These are phyloP conservation scores for Bufo bufo DNA, from an alignment of 2,113 vertebrate genomes.

Conservation along the genomic window DNA sequence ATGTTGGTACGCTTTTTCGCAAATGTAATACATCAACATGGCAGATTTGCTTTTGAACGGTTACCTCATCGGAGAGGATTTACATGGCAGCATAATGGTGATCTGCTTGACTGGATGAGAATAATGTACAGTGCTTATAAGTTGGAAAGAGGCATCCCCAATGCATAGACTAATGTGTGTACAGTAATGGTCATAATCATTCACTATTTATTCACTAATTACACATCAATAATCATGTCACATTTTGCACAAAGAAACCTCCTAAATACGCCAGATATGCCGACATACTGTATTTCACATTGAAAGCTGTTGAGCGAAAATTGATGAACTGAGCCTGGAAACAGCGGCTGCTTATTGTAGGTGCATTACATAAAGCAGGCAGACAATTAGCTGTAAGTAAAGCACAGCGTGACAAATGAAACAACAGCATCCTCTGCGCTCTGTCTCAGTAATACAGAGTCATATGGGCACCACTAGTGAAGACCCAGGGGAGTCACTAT, in stretches of 20 bases:
- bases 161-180: constrained; percentile 39
- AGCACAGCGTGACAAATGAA: constrained; percentile 1
- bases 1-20: constrained; percentile 5
- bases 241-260: constrained; percentile 15
- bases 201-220: constrained; percentile 46
- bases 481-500: not conserved
- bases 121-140: constrained; percentile 25
- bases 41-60: constrained; percentile 31
- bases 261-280: not conserved
- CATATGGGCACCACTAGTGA: not conserved
- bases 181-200: constrained; percentile 48
- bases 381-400: not conserved
- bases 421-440: not conserved
- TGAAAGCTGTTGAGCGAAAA: constrained; percentile 8
- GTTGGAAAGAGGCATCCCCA: not conserved
- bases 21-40: constrained; percentile 35
- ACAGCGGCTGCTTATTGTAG: constrained; percentile 6
- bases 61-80: constrained; percentile 3
- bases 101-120: constrained; percentile 12
- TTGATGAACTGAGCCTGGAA: not conserved
- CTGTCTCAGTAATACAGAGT: not conserved
- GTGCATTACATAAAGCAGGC: constrained; percentile 9
- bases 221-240: constrained; percentile 46
- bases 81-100: constrained; percentile 7
- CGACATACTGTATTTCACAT: not conserved